Evolutionary conservation across 2,888 invertebrate genomes (phyloP).

Genomic region (Calameuta filiformis): DNA sequence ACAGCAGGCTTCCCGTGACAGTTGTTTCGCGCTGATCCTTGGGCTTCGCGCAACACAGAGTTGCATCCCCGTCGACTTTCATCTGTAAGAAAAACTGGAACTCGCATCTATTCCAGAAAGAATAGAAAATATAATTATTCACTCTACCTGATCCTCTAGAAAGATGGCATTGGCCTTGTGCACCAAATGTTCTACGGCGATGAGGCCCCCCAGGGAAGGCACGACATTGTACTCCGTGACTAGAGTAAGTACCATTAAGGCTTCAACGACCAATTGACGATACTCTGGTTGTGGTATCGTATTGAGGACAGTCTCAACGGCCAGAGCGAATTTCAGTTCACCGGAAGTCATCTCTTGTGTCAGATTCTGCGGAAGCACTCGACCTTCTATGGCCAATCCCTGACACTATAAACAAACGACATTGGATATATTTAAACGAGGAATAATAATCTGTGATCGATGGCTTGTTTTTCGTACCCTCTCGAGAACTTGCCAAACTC

Average conservation of each 20-base stretch:
- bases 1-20: conserved; percentile 76
- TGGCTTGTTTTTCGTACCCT: conserved; percentile 69
- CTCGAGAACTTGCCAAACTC: conserved; percentile 93
- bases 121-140: conserved; percentile 8
- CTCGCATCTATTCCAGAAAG: background rate
- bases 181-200: conserved; percentile 92
- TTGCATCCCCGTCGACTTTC: conserved; percentile 90
- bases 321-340: conserved; percentile 97
- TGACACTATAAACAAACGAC: conserved; percentile 75
- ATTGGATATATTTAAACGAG: background rate
- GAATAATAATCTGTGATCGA: background rate
- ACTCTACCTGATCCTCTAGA: conserved; percentile 89
- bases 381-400: conserved; percentile 92
- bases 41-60: conserved; percentile 90
- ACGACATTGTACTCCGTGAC: conserved; percentile 89
- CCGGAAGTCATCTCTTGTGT: conserved; percentile 99
- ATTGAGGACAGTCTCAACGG: conserved; percentile 96
- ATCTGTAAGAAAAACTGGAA: conserved; percentile 69
- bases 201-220: conserved; percentile 79
- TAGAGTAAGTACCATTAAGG: conserved; percentile 93
- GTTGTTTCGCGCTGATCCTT: conserved; percentile 72
- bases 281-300: conserved; percentile 98
- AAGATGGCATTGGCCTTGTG: conserved; percentile 95
- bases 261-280: conserved; percentile 95
- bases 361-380: conserved; percentile 88